Base-by-base conservation (phyloP, 2,113 vertebrate species). In the Chiloscyllium plagiosum region DNA sequence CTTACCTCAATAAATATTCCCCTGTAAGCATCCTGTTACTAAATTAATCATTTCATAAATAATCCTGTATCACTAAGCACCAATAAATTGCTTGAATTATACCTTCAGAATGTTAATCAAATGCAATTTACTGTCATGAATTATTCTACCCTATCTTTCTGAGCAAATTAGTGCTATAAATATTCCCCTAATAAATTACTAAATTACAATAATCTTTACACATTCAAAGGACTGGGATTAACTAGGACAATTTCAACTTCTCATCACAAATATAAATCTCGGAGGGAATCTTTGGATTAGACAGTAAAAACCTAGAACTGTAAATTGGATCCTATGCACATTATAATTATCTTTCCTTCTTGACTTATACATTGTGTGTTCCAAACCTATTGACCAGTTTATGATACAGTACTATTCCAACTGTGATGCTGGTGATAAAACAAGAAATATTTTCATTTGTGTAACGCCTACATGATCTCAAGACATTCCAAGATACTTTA, bases 51-150 rank as follows among this genome's bases (percentile, higher is more conserved):
- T 65, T 61, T 92, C 56, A 92, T 92, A 61, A 92, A 65, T 92
- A 92, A 65, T 92, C 56, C 50, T 33, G 29, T 65, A 65, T 92
- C 87, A 65, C 52, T 61, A n/a, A 61, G 56, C 87, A 33, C 52
- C 87, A 92, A 61, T 56, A 92, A 92, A 92, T 92, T 92, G 56
- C 56, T 92, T 65, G 80, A n/a, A 56, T 92, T 56, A 92, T 37
- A n/a, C 52, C 56, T 92, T 92, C 56, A n/a, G 56, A 92, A 29
- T 61, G 13, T 65, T 92, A 92, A 92, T 61, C 52, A 92, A 92
- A 92, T 65, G 52, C 52, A 92, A 92, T 92, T 65, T 61, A 92
- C 65, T 92, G n/a, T 65, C 56, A n/a, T 61, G 52, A 92, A 92
- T 92, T 92, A 92, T 61, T 90, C 29, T 15, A n/a, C 0, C 50